Percentiles rank a stretch among this genome's conserved stretches.
These are phyloP conservation scores for Tapera naevia DNA, from an alignment of 2,797 vertebrate genomes.

Conservation along the genomic window DNA sequence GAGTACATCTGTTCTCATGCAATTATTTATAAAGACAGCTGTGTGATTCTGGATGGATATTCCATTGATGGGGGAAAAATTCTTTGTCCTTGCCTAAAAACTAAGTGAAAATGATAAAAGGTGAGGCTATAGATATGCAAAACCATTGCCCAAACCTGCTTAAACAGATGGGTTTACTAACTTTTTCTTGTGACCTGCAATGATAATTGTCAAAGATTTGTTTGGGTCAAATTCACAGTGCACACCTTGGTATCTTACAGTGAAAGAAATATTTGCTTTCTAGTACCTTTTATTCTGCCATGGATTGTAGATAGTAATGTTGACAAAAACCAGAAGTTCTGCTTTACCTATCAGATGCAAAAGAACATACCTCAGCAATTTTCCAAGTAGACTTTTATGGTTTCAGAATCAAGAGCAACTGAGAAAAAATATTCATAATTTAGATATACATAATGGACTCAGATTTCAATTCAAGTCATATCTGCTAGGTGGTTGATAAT, in stretches of 20 bases:
- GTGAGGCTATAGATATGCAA: neutral
- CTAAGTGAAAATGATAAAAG: neutral
- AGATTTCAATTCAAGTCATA: neutral
- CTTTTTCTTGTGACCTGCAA: neutral
- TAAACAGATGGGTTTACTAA: neutral
- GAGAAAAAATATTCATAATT: neutral
- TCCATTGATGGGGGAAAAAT: neutral
- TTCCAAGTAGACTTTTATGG: neutral
- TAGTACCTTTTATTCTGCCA: neutral
- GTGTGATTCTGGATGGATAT: neutral
- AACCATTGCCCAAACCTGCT: neutral
- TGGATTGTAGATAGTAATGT: neutral
- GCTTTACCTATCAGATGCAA: neutral
- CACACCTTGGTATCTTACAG: neutral
- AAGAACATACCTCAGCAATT: neutral
- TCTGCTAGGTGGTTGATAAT: neutral
- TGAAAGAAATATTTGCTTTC: neutral
- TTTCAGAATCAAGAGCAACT: neutral
- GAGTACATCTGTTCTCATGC: neutral
- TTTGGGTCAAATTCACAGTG: neutral
- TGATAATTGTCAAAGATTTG: neutral
- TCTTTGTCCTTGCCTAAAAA: neutral
- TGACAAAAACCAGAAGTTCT: neutral
- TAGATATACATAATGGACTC: neutral
- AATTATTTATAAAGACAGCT: neutral